phyloP scores from a whole-genome alignment of 1,140 invertebrate genomes.

The Tetranychus cinnabarinus region DNA sequence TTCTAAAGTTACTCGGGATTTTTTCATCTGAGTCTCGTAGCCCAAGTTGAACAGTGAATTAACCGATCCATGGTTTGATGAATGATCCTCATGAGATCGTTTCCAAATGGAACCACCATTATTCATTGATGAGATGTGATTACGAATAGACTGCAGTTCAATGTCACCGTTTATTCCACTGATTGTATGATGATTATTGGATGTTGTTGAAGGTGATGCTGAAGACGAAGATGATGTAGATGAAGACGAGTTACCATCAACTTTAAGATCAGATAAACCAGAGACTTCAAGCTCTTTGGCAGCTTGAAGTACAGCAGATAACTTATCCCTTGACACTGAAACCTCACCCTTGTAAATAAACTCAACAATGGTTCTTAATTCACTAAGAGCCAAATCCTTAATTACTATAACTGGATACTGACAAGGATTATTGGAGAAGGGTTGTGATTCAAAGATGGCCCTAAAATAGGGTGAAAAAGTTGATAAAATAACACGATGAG shows the following conservation, averaged over 20 bases:
- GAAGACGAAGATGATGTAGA: too few species aligned
- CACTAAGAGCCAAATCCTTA: slow-evolving; percentile 29
- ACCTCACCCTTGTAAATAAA: slow-evolving; percentile 34
- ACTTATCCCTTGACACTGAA: slow-evolving; percentile 17
- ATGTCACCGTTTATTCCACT: too few species aligned
- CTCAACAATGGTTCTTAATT: slow-evolving; percentile 30
- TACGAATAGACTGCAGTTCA: too few species aligned
- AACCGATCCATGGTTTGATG: background rate
- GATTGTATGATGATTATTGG: too few species aligned
- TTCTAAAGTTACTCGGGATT: background rate
- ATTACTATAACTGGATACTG: slow-evolving; percentile 27
- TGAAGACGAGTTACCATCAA: background rate
- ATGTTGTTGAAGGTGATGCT: too few species aligned
- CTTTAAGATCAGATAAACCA: background rate
- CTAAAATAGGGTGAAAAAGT: slow-evolving; percentile 9
- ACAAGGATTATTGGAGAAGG: background rate
- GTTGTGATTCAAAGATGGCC: slow-evolving; percentile 5
- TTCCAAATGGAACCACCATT: background rate
- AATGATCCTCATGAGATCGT: background rate
- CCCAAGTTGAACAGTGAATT: too few species aligned
- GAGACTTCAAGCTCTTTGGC: slow-evolving; percentile 3
- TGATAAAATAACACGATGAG: slow-evolving; percentile 7
- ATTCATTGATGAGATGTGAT: too few species aligned
- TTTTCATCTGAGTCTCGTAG: background rate
- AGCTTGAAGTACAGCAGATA: background rate